Evolutionary conservation across 1,140 invertebrate species (phyloP), one percentile per base, ranked within the genome.

Genomic region (Anthonomus grandis): DNA sequence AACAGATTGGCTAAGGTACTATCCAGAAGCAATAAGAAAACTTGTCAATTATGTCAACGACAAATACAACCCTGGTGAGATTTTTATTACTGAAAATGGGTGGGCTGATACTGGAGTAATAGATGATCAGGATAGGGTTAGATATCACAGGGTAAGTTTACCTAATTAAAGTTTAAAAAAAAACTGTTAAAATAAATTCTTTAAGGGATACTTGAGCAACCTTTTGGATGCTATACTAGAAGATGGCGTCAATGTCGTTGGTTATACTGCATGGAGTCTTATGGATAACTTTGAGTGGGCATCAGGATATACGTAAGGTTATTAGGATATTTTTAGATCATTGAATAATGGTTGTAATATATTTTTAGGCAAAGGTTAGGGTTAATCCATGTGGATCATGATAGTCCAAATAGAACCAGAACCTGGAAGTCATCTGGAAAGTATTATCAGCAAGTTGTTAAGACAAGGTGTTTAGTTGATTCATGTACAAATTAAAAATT

Each of bases 261-360:
- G 75, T 0, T 86, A 85, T 64, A 80, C 79, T 15, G 74, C 75
- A 3, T 86, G 84, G 84, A 79, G 78, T 10, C 64, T 86, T 2
- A 74, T 84, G 70, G 84, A 87, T 60, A 85, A 84, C 63, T 83
- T 83, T 61, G 83, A 85, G 67, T 85, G 83, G 82, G 68, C 67
- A 21, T 70, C 69, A 31, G 78, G 76, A 39, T 71, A 76, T 58
- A 70, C 63, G 73, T 69, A 52, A 60, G 57, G 59, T 37, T 17
- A 2, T 17, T 18, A 17, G n/a, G n/a, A n/a, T n/a, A n/a, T 18
- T 41, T 1, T 18, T 41, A n/a, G 38, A 41, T 12, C 10, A 12
- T 10, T 22, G 6, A 23, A 34, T 12, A 34, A 34, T 13, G 2
- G 15, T 12, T 18, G 8, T 8, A 12, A 2, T 46, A 22, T 34